phyloP scores from a whole-genome alignment of 2,797 vertebrate species.

The Sebastes minor region DNA sequence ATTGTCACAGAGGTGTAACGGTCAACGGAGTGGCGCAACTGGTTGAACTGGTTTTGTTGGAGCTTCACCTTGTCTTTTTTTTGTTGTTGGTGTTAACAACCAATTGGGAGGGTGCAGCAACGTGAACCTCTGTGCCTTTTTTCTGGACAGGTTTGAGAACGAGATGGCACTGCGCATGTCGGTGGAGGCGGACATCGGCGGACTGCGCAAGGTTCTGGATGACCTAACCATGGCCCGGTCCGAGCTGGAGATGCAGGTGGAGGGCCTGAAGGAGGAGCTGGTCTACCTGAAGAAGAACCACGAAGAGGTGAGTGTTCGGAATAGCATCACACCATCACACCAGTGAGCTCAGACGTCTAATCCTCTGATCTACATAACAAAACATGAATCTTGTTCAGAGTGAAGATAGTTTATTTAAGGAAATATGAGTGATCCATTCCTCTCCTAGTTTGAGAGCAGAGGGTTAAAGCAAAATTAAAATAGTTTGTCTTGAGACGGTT shows the following conservation, averaged over 20 bases:
- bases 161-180: conserved; percentile 74
- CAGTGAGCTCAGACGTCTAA: neutral
- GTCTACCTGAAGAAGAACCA: conserved; percentile 83
- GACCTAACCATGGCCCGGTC: conserved; percentile 75
- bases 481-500: neutral
- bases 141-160: conserved; percentile 72
- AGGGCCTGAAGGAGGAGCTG: conserved; percentile 82
- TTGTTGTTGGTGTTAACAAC: neutral
- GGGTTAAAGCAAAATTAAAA: neutral
- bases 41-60: conserved; percentile 49
- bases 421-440: neutral
- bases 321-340: neutral
- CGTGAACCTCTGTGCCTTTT: neutral
- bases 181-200: conserved; percentile 74
- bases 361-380: neutral
- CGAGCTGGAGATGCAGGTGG: conserved; percentile 81
- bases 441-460: neutral
- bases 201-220: conserved; percentile 77
- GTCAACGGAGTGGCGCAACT: conserved; percentile 32
- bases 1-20: neutral
- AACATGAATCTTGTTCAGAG: neutral
- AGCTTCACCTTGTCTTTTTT: neutral
- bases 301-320: conserved; percentile 66
- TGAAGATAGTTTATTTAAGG: neutral
- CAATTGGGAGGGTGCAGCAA: neutral